Base-by-base conservation (phyloP, 2,888 invertebrate genomes). In the Achlya flavicornis region DNA sequence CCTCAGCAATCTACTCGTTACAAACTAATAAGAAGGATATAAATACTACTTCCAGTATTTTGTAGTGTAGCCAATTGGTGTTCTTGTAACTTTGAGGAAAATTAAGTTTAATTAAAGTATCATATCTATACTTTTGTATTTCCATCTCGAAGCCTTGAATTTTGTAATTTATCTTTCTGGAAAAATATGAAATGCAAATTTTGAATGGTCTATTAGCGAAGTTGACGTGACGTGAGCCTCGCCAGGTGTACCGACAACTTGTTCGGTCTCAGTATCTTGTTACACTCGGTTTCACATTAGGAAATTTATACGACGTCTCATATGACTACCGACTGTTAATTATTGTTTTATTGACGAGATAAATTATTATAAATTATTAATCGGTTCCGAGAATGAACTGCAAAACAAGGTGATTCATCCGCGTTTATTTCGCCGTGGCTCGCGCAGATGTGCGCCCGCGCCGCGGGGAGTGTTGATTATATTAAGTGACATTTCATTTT, bases 211-310 rank as follows among this genome's bases (percentile, higher is more conserved):
- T 87, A 90, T 89, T 87, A 88, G 83, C 71, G 76, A 84, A 85
- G 86, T 84, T 84, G 89, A 88, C 83, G 86, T 84, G 89, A 88
- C 83, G 86, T 83, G 84, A 85, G 83, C 73, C 74, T 78, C 76
- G 85, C 76, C 90, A 90, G 92, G 91, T 92, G 92, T 86, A 83
- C 79, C 78, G 73, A 79, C 85, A 86, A 90, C 91, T 89, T 78
- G 91, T 88, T 88, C 84, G 82, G 74, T 76, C 81, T 79, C 77
- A 66, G 87, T 90, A 85, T 93, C 91, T 83, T 69, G 83, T 93
- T 93, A 90, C 93, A 89, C 85, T 86, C 89, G 92, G 91, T 92
- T 92, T 92, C 92, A 92, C 91, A 91, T 93, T 92, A 91, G 91
- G 90, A 92, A 92, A 93, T 91, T 90, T 92, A 92, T 92, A 92